Evolutionary conservation across 1,140 invertebrate species (phyloP), one percentile per base, ranked within the genome.

Genomic region (Tetramorium simillimum): DNA sequence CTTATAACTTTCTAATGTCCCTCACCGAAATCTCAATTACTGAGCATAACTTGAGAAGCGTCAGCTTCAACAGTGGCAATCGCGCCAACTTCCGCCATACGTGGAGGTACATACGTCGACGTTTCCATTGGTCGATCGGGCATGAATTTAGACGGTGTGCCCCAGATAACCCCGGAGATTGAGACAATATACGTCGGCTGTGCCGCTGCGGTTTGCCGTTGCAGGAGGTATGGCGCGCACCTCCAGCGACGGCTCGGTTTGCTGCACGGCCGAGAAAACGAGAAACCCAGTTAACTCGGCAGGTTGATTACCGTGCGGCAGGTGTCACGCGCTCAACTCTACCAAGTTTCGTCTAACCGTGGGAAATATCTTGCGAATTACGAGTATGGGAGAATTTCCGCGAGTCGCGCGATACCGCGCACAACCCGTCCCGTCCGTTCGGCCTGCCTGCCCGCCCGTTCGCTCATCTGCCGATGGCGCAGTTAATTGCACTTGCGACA

Each of bases 221-320:
- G 77, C 58, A n/a, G 58, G 33, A 49, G 58, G 56, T 69, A 82
- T 73, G 51, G 65, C 60, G 51, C 67, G 37, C 21, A 51, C 46
- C 14, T 33, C 24, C 14, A 21, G 24, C 24, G 4, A 40, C 49
- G 75, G 56, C 46, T 14, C n/a, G 77, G 69, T 75, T 75, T 49
- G 53, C 46, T 16, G 43, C 40, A 51, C 73, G 78, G 49, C 78
- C 77, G 49, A 84, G 77, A 73, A 85, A 87, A 85, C 85, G 88
- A 90, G 89, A 87, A 89, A 91, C 78, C 90, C 69, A 89, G 91
- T 91, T 92, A 91, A 88, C 89, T 73, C 70, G 85, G 88, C 87
- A 76, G 90, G 89, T 91, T 92, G 91, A 92, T 92, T 92, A 92
- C 86, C 62, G 85, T 28, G 89, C 88, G 89, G 91, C 91, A 92